These are phyloP conservation scores for Aphidoletes aphidimyza DNA, from an alignment of 2,888 invertebrate species.

Conservation along the genomic window DNA sequence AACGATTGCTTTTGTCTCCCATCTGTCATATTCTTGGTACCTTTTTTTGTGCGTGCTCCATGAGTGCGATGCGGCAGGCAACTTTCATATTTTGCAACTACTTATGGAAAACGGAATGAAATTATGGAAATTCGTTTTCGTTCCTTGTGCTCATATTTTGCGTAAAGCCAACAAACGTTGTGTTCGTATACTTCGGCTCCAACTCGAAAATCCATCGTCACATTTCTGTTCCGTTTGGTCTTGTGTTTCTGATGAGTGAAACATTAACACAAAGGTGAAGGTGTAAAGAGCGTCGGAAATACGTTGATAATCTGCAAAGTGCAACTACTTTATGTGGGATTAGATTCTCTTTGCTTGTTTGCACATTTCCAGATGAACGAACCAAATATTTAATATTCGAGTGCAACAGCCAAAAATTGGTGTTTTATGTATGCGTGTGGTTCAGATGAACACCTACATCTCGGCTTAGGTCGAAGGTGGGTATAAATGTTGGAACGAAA, in stretches of 20 bases:
- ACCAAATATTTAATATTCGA: neutral
- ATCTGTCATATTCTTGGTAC: no score
- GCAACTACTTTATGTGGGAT: slow-evolving; percentile 23
- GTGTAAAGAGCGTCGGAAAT: neutral
- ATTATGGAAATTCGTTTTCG: neutral
- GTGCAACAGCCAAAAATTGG: neutral
- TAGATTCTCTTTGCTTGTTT: neutral
- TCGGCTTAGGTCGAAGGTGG: neutral
- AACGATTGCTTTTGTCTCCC: no score
- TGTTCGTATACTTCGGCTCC: neutral
- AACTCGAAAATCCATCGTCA: slow-evolving; percentile 14
- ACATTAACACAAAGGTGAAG: neutral
- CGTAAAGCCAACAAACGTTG: neutral
- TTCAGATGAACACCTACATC: neutral
- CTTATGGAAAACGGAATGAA: no score
- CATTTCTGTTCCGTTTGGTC: neutral
- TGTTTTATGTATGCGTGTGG: no score
- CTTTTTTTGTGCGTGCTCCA: no score
- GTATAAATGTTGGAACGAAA: slow-evolving; percentile 15
- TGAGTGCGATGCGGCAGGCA: no score
- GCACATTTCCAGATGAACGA: neutral
- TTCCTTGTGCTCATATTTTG: neutral
- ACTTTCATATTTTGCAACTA: no score
- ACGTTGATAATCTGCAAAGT: slow-evolving; percentile 15
- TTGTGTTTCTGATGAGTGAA: no score